Evolutionary conservation across 2,113 vertebrate species (phyloP).

Genomic region (Danio rerio): DNA sequence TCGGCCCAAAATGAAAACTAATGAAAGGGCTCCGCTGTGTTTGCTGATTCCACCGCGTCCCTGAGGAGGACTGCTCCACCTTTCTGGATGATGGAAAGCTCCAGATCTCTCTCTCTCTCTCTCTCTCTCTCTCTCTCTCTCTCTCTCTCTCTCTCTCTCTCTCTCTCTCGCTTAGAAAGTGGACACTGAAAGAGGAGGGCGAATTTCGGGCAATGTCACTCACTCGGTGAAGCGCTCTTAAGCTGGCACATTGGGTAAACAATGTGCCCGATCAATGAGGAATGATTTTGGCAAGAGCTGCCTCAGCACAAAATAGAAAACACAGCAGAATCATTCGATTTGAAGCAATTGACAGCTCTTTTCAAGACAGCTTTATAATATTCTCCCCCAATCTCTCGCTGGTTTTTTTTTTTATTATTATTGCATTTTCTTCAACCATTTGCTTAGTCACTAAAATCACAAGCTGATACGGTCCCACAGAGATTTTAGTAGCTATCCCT

Average conservation of each 20-base stretch:
- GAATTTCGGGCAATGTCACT: constrained; percentile 30
- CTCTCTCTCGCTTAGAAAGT: not conserved
- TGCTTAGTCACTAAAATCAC: not conserved
- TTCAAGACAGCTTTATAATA: constrained; percentile 10
- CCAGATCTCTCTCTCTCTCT: constrained; percentile 13
- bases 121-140: too few relatives aligned
- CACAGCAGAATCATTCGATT: constrained; percentile 40
- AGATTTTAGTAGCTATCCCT: constrained; percentile 8
- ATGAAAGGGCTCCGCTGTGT: constrained; percentile 16
- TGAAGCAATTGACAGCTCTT: constrained; percentile 44
- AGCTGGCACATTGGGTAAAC: constrained; percentile 46
- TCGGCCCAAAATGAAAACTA: constrained; percentile 38
- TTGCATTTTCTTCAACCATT: not conserved
- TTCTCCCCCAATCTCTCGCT: not conserved
- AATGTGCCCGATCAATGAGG: constrained; percentile 45
- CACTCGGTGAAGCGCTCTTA: constrained; percentile 13
- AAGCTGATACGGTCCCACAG: constrained; percentile 24
- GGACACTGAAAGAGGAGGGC: constrained; percentile 1
- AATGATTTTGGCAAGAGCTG: constrained; percentile 49
- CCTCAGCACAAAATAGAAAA: constrained; percentile 50
- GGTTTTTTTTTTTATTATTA: not conserved
- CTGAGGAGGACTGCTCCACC: constrained; percentile 10
- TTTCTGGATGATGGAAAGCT: constrained; percentile 29
- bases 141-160: too few relatives aligned
- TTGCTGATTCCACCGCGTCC: not conserved